Evolutionary conservation across 2,888 invertebrate species (phyloP).

Genomic region (Drosophila maculinotata): DNA sequence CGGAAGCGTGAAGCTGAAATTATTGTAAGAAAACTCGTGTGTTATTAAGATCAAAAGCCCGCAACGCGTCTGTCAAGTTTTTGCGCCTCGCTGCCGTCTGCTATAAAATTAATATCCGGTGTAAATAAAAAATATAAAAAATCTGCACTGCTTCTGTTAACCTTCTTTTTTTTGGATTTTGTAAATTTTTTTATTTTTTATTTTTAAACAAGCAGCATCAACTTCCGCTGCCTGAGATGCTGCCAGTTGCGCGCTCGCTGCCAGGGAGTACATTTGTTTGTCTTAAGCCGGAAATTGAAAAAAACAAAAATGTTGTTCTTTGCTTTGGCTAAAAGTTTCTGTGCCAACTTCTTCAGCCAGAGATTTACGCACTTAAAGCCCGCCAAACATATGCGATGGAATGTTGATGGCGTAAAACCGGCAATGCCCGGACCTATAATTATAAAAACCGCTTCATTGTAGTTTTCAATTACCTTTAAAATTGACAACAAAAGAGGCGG

Average conservation of each 20-base stretch:
- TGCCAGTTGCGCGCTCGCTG: slow-evolving; percentile 25
- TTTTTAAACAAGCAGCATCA: slow-evolving; percentile 67
- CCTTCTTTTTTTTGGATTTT: slow-evolving; percentile 17
- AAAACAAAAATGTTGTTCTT: slow-evolving; percentile 64
- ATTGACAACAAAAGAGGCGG: slow-evolving; percentile 77
- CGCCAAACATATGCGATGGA: slow-evolving; percentile 11
- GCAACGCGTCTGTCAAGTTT: slow-evolving; percentile 62
- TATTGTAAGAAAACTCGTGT: slow-evolving; percentile 59
- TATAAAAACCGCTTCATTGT: slow-evolving; percentile 79
- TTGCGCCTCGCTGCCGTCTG: slow-evolving; percentile 56
- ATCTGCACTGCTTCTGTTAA: slow-evolving; percentile 17
- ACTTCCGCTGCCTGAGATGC: slow-evolving; percentile 59
- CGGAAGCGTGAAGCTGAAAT: slow-evolving; percentile 68
- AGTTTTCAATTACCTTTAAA: slow-evolving; percentile 81
- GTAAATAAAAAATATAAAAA: slow-evolving; percentile 69
- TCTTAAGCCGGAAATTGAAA: slow-evolving; percentile 81
- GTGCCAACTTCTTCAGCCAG: slow-evolving; percentile 41
- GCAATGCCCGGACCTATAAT: slow-evolving; percentile 49
- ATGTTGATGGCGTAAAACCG: slow-evolving; percentile 10
- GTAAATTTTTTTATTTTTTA: slow-evolving; percentile 13
- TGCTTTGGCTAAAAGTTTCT: slow-evolving; percentile 56
- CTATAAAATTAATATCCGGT: slow-evolving; percentile 83
- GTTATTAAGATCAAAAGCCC: slow-evolving; percentile 65
- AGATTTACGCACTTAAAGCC: slow-evolving; percentile 31
- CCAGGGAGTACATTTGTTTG: slow-evolving; percentile 72